phyloP scores from a whole-genome alignment of 2,797 vertebrate species.

The Paguma larvata region DNA sequence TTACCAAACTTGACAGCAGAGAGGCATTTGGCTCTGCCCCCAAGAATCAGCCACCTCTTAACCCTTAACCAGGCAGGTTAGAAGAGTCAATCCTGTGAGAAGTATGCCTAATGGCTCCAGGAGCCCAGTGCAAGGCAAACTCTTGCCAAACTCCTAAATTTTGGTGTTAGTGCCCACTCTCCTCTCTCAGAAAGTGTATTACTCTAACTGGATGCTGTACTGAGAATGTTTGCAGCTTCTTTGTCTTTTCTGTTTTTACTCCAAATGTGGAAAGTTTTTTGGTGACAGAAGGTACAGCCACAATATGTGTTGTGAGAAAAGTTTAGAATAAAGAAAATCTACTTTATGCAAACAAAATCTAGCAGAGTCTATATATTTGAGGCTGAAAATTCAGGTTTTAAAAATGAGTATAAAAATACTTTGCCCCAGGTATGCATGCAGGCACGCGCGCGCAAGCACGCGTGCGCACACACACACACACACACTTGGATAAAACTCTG shows the following conservation, averaged over 20 bases:
- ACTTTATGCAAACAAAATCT: conserved; percentile 20
- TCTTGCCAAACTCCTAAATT: background rate
- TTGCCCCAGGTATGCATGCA: background rate
- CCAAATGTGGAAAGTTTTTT: background rate
- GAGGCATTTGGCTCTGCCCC: rapidly evolving
- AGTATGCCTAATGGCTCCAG: background rate
- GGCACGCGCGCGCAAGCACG: too few relatives aligned
- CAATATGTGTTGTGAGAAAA: background rate
- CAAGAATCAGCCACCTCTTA: background rate
- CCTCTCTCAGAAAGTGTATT: background rate
- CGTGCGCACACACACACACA: background rate
- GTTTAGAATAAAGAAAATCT: background rate
- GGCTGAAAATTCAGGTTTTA: background rate
- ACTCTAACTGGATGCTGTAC: background rate
- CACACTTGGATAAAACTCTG: background rate
- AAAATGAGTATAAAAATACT: background rate
- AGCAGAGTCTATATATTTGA: background rate
- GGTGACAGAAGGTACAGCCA: background rate
- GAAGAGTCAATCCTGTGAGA: background rate
- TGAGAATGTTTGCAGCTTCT: background rate
- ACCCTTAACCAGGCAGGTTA: background rate
- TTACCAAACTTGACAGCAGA: background rate
- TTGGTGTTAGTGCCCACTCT: rapidly evolving
- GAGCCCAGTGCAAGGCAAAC: rapidly evolving
- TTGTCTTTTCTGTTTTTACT: background rate